Evolutionary conservation across 2,888 invertebrate species (phyloP).

Genomic region (Odontocolon sp.): DNA sequence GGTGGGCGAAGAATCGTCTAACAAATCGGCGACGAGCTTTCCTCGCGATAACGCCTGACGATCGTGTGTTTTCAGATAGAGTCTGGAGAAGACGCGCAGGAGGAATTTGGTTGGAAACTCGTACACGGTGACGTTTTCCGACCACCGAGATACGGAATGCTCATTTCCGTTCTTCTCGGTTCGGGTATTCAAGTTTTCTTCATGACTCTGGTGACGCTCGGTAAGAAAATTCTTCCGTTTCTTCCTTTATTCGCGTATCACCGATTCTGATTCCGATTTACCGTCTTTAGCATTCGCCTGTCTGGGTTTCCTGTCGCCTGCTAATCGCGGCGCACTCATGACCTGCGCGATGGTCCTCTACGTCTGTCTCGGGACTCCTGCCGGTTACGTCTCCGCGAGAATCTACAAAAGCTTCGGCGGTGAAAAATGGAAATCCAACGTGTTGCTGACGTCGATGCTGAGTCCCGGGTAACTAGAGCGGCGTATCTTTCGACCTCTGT

Average conservation of each 20-base stretch:
- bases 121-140: conserved; percentile 99
- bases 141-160: conserved; percentile 97
- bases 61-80: conserved; percentile 86
- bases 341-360: conserved; percentile 98
- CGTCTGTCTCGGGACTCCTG: conserved; percentile 97
- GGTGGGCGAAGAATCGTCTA: too few relatives aligned
- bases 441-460: conserved; percentile 96
- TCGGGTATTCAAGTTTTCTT: conserved; percentile 97
- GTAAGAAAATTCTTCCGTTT: conserved; percentile 77
- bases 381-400: conserved; percentile 97
- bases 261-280: too few relatives aligned
- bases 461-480: conserved; percentile 95
- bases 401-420: conserved; percentile 99
- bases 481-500: too few relatives aligned
- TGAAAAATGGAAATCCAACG: conserved; percentile 99
- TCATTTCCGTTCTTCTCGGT: conserved; percentile 97
- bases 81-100: conserved; percentile 94
- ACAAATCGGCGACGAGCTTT: conserved; percentile 66
- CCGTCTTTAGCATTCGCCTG: conserved; percentile 99
- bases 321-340: conserved; percentile 99
- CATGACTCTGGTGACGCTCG: conserved; percentile 96
- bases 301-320: conserved; percentile 98
- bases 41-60: conserved; percentile 79
- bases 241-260: not conserved
- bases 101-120: conserved; percentile 98